A percentile compares a stretch with the other conserved stretches of the same genome.
phyloP scores from a whole-genome alignment of 2,113 vertebrate species.

The Terrapene triunguis region DNA sequence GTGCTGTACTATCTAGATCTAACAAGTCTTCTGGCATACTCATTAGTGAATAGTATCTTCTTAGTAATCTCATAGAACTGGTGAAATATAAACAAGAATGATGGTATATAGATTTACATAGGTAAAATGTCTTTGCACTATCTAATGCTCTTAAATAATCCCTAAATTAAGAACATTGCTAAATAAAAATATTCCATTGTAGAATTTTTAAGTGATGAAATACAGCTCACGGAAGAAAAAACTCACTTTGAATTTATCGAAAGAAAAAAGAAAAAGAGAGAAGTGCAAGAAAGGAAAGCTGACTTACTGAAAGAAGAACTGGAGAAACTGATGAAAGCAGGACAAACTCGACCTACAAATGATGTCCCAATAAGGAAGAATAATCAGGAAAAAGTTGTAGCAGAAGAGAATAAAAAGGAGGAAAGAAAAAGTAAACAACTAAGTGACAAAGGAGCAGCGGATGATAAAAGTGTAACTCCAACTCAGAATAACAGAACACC shows the following conservation, averaged over 20 bases:
- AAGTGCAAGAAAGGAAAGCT: conserved; percentile 4
- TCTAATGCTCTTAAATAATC: background rate
- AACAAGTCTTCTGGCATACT: background rate
- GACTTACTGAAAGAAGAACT: background rate
- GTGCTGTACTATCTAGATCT: background rate
- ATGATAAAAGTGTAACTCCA: background rate
- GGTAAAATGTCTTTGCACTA: background rate
- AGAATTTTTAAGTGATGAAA: conserved; percentile 49
- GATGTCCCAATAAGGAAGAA: background rate
- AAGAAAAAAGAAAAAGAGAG: conserved; percentile 23
- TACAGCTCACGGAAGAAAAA: background rate
- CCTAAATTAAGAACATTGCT: background rate
- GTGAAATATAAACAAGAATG: background rate
- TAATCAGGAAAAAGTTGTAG: background rate
- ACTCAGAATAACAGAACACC: background rate
- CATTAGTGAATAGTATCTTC: background rate
- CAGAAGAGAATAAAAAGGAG: background rate
- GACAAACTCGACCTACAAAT: background rate
- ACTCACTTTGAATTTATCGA: background rate
- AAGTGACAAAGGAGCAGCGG: background rate
- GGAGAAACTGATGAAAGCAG: background rate
- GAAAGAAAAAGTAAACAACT: background rate
- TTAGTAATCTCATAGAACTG: background rate
- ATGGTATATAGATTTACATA: background rate
- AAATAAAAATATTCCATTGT: background rate